These are phyloP conservation scores for Morelia viridis DNA, from an alignment of 2,797 vertebrate species.

Conservation along the genomic window DNA sequence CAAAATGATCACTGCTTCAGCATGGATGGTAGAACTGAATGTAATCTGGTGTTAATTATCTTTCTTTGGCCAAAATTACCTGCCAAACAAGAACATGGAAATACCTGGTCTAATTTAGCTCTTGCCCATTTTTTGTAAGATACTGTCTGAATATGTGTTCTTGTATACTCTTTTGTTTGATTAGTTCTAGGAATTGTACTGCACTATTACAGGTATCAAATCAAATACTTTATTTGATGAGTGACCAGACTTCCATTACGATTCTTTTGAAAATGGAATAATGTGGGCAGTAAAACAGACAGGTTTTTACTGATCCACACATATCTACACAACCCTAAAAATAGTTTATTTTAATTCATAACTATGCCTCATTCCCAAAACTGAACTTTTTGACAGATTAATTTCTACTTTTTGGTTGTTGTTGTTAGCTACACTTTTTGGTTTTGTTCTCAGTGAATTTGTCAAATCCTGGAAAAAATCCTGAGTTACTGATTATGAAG, in stretches of 20 bases:
- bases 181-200: not conserved
- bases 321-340: too few relatives aligned
- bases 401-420: not conserved
- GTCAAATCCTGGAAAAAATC: not conserved
- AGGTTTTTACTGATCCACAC: too few relatives aligned
- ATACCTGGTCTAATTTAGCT: not conserved
- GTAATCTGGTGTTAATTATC: not conserved
- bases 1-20: not conserved
- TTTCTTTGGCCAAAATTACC: not conserved
- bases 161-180: not conserved
- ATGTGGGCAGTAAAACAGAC: too few relatives aligned
- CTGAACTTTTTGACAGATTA: not conserved
- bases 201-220: not conserved
- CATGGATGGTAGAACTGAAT: not conserved
- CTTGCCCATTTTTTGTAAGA: not conserved
- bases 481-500: not conserved
- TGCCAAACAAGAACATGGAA: not conserved
- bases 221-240: not conserved
- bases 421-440: not conserved
- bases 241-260: not conserved
- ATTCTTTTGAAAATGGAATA: too few relatives aligned
- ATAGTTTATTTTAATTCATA: too few relatives aligned
- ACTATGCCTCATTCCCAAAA: too few relatives aligned
- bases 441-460: not conserved
- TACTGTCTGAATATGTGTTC: not conserved